A percentile compares a stretch with the other conserved stretches of the same genome.
Conservation (phyloP, 2,797 vertebrate genomes). For the Emydoidea blandingii region DNA sequence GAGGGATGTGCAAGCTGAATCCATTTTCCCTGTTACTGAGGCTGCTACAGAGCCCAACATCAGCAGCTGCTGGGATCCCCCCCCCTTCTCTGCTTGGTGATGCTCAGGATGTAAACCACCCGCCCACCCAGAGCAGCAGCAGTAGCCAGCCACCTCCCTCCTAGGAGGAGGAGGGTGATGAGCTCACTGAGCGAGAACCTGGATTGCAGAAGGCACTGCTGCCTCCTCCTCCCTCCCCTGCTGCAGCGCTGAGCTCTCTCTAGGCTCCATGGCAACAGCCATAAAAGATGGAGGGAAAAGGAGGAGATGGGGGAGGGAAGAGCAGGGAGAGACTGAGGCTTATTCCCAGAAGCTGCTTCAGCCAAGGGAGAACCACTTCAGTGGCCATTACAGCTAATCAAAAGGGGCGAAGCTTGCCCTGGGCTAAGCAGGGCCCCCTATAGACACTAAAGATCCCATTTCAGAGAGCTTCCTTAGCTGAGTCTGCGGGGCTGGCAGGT, state of each 20-base stretch:
- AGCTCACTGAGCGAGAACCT: slow-evolving; percentile 68
- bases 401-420: too few species aligned
- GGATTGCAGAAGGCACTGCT: slow-evolving; percentile 77
- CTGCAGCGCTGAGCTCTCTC: slow-evolving; percentile 47
- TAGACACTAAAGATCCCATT: background rate
- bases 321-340: background rate
- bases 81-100: slow-evolving; percentile 71
- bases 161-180: slow-evolving; percentile 71
- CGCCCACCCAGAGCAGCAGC: slow-evolving; percentile 59
- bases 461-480: background rate
- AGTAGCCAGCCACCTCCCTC: slow-evolving; percentile 68
- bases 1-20: slow-evolving; percentile 72
- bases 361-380: background rate
- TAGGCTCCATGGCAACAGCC: slow-evolving; percentile 32
- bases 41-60: slow-evolving; percentile 82
- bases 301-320: background rate
- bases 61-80: slow-evolving; percentile 81
- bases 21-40: slow-evolving; percentile 78
- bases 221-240: slow-evolving; percentile 63
- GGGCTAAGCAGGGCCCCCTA: background rate
- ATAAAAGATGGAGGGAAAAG: slow-evolving; percentile 36
- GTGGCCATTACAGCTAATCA: background rate
- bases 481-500: background rate
- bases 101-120: slow-evolving; percentile 78
- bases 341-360: background rate